phyloP scores from a whole-genome alignment of 1,140 invertebrate species.

The Anastatus disparis region DNA sequence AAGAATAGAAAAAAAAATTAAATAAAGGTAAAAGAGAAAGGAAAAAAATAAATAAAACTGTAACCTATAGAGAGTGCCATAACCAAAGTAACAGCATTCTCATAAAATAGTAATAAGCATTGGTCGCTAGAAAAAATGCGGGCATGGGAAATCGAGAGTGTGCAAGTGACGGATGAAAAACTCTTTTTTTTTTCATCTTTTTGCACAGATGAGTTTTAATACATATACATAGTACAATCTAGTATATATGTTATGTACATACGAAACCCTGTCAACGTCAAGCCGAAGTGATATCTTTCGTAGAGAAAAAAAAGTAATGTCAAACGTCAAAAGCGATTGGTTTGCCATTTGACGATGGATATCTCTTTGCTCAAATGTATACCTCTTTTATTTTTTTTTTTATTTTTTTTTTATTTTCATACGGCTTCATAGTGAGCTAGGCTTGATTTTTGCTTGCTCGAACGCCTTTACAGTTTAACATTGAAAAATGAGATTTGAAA shows the following conservation, averaged over 20 bases:
- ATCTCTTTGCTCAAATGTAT: too few relatives aligned
- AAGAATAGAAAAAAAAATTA: background rate
- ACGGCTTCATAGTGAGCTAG: slow-evolving; percentile 2
- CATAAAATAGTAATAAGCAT: slow-evolving; percentile 35
- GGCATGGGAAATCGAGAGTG: slow-evolving; percentile 33
- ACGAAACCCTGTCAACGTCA: slow-evolving; percentile 12
- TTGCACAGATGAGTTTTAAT: background rate
- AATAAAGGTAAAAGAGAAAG: background rate
- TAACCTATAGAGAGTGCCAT: too few relatives aligned
- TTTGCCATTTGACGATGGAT: background rate
- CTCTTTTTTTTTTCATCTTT: too few relatives aligned
- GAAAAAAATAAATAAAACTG: slow-evolving; percentile 6
- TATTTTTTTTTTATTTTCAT: too few relatives aligned
- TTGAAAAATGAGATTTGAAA: too few relatives aligned
- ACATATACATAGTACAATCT: background rate
- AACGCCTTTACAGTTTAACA: background rate
- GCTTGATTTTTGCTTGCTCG: too few relatives aligned
- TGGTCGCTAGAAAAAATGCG: background rate
- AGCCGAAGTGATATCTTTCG: slow-evolving; percentile 8
- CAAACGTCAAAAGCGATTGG: slow-evolving; percentile 19
- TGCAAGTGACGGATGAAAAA: slow-evolving; percentile 35
- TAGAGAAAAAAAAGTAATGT: slow-evolving; percentile 10
- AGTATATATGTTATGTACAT: too few relatives aligned
- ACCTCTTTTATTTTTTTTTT: too few relatives aligned
- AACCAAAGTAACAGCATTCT: background rate